Evolutionary conservation across 2,113 vertebrate genomes (phyloP).

Genomic region (Ginglymostoma cirratum): DNA sequence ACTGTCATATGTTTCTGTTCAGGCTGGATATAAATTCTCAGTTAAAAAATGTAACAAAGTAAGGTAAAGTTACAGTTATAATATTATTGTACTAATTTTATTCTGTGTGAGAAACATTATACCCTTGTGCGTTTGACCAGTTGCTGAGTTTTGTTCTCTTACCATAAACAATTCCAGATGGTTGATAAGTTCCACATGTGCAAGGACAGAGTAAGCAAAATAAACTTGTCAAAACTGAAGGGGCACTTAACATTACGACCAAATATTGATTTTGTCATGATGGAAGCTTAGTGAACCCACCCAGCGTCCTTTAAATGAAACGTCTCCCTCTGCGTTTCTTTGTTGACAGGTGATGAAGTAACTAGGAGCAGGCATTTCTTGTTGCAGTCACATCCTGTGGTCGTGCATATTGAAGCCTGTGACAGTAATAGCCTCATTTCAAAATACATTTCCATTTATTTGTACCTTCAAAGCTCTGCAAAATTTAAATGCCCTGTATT

Average conservation of each 20-base stretch:
- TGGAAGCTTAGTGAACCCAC: neutral
- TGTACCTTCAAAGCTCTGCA: neutral
- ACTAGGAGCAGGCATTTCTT: neutral
- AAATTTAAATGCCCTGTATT: neutral
- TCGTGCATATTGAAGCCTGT: neutral
- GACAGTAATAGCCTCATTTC: neutral
- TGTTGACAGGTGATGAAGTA: neutral
- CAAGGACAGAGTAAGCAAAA: neutral
- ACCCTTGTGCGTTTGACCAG: conserved; percentile 23
- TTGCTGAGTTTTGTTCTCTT: neutral
- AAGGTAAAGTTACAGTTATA: conserved; percentile 23
- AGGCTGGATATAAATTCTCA: conserved; percentile 12
- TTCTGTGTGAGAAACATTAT: conserved; percentile 35
- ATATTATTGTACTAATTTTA: conserved; percentile 33
- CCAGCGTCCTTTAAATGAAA: neutral
- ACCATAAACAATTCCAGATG: conserved; percentile 23
- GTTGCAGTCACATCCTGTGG: neutral
- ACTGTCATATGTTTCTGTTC: conserved; percentile 27
- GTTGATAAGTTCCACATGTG: conserved; percentile 33
- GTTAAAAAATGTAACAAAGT: conserved; percentile 22
- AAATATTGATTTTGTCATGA: neutral
- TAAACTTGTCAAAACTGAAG: conserved; percentile 14
- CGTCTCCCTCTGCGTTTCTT: neutral
- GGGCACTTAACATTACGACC: conserved; percentile 10
- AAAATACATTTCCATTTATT: neutral